These are phyloP conservation scores for Spongilla lacustris DNA, from an alignment of 37 sponge, comb jelly and placozoan species.

Conservation along the genomic window DNA sequence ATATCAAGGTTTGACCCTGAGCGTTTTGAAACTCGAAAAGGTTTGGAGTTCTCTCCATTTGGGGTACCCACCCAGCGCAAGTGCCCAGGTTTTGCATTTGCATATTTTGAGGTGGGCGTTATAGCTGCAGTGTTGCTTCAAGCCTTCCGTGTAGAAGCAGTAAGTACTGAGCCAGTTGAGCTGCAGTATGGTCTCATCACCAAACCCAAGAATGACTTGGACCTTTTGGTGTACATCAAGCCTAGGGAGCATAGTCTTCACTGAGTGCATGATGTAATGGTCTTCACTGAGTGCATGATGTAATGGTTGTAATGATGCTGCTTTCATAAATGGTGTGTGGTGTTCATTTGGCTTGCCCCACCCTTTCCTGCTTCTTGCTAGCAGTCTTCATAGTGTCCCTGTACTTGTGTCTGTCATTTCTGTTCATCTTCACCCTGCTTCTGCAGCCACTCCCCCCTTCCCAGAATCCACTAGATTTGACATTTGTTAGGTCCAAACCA, in stretches of 20 bases:
- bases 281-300: too few species aligned
- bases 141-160: constrained; percentile 40
- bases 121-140: constrained; percentile 57
- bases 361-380: constrained; percentile 52
- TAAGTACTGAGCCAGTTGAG: constrained; percentile 28
- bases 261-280: too few species aligned
- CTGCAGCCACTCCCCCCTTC: constrained; percentile 88
- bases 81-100: constrained; percentile 92
- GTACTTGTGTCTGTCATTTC: constrained; percentile 65
- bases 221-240: neutral
- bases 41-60: constrained; percentile 80
- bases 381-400: constrained; percentile 42
- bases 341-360: constrained; percentile 15
- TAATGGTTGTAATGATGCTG: neutral
- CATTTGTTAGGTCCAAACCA: constrained; percentile 42
- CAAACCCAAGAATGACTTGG: constrained; percentile 43
- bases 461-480: constrained; percentile 52
- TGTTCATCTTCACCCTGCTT: constrained; percentile 75
- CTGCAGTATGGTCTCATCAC: constrained; percentile 76
- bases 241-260: too few species aligned
- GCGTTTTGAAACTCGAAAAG: constrained; percentile 49
- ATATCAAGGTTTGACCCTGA: constrained; percentile 85
- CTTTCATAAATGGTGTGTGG: neutral
- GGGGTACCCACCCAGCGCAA: constrained; percentile 80
- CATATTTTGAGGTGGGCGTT: constrained; percentile 77